A percentile compares a stretch with the other conserved stretches of the same genome.
Conservation (phyloP, 2,797 vertebrate genomes). For the Lagocephalus sceleratus region DNA sequence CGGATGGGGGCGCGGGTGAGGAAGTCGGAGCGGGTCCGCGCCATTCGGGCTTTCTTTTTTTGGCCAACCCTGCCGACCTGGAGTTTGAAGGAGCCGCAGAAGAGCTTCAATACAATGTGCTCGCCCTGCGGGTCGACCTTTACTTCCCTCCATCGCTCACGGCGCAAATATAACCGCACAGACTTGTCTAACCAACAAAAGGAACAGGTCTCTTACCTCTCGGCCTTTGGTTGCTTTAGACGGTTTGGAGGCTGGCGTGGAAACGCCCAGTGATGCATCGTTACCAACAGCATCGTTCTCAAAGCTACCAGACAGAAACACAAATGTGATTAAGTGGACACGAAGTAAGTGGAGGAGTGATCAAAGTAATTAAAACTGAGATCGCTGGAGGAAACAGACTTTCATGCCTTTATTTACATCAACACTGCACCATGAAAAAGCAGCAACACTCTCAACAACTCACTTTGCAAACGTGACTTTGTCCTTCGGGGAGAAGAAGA, state of each 20-base stretch:
- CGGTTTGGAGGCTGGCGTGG: slow-evolving; percentile 44
- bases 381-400: background rate
- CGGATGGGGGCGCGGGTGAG: slow-evolving; percentile 91
- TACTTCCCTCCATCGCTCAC: slow-evolving; percentile 11
- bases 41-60: slow-evolving; percentile 99
- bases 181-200: too few species aligned
- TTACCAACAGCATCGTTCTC: slow-evolving; percentile 70
- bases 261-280: slow-evolving; percentile 58
- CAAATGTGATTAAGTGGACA: background rate
- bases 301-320: slow-evolving; percentile 61
- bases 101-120: slow-evolving; percentile 15
- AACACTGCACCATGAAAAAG: background rate
- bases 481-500: slow-evolving; percentile 88
- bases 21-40: slow-evolving; percentile 98
- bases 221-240: slow-evolving; percentile 63
- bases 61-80: slow-evolving; percentile 89
- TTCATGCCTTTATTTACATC: background rate
- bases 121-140: slow-evolving; percentile 11
- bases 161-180: slow-evolving; percentile 16
- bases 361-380: background rate
- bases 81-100: slow-evolving; percentile 66
- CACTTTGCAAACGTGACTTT: slow-evolving; percentile 80
- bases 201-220: slow-evolving; percentile 55
- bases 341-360: background rate
- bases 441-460: slow-evolving; percentile 62